Percentiles rank a stretch among this genome's conserved stretches.
Evolutionary conservation across 1,140 invertebrate species (phyloP).

Genomic region (Hyphantria cunea): DNA sequence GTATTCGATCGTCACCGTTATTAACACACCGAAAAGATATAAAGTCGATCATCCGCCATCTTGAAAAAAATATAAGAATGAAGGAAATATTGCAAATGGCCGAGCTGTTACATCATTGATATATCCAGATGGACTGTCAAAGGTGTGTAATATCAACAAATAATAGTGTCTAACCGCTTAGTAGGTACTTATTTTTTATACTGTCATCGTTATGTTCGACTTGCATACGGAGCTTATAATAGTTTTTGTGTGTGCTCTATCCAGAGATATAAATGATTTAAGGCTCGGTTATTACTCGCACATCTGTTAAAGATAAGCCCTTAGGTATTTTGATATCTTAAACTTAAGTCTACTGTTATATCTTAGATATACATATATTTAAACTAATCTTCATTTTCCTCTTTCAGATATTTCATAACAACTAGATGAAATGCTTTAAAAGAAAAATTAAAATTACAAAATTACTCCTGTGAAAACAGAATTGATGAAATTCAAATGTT

Average conservation of each 20-base stretch:
- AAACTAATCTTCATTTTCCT: background rate
- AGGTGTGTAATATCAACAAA: too few relatives aligned
- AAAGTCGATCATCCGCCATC: conserved; percentile 3
- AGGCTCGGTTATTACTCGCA: background rate
- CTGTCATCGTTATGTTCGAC: too few relatives aligned
- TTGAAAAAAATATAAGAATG: background rate
- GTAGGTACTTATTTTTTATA: too few relatives aligned
- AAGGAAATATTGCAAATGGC: background rate
- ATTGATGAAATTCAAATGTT: too few relatives aligned
- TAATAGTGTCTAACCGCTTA: too few relatives aligned
- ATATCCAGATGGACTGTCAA: too few relatives aligned
- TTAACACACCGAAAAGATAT: background rate
- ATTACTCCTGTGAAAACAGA: too few relatives aligned
- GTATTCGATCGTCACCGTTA: conserved; percentile 11
- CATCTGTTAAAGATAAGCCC: background rate
- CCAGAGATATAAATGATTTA: too few relatives aligned
- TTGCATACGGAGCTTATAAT: too few relatives aligned
- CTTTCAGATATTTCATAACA: background rate
- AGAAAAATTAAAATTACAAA: background rate
- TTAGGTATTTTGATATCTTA: conserved; percentile 1
- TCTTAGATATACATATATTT: background rate
- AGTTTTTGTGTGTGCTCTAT: too few relatives aligned
- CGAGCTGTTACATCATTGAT: background rate
- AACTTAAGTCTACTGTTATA: background rate
- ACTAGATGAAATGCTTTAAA: background rate